Evolutionary conservation across 1,140 invertebrate species (phyloP).

Genomic region (Mactra quadrangularis): DNA sequence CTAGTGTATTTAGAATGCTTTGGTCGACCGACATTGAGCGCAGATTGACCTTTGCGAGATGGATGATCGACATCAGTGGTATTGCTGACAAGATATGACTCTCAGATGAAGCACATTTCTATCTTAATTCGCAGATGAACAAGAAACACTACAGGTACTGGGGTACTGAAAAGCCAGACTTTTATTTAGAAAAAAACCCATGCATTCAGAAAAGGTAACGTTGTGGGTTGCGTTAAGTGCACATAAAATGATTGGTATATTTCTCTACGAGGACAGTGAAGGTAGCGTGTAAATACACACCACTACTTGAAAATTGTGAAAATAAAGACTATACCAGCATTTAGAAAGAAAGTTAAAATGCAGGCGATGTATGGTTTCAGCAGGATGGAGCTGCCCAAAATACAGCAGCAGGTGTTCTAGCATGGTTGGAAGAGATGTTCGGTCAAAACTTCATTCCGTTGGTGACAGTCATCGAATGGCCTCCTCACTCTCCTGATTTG

Average conservation of each 20-base stretch:
- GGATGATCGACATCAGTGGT: neutral
- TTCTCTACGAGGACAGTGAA: neutral
- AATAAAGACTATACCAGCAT: neutral
- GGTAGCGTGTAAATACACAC: neutral
- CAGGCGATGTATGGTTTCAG: neutral
- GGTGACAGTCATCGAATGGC: neutral
- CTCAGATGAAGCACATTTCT: too few species aligned
- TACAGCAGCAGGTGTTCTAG: neutral
- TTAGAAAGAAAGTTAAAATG: neutral
- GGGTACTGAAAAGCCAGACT: neutral
- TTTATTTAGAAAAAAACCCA: neutral
- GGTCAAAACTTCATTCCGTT: constrained; percentile 1
- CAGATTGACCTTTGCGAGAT: neutral
- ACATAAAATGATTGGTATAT: neutral
- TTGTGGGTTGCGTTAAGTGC: neutral
- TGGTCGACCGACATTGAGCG: too few species aligned
- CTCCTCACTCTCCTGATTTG: constrained; percentile 2
- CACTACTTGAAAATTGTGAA: neutral
- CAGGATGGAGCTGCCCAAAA: neutral
- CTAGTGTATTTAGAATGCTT: too few species aligned
- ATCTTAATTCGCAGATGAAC: neutral
- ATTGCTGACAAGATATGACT: neutral
- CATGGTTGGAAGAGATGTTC: neutral
- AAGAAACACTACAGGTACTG: neutral
- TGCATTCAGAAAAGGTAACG: neutral